Percentiles rank a stretch among this genome's conserved stretches.
phyloP scores from a whole-genome alignment of 2,113 vertebrate species.

The Oryzias javanicus region DNA sequence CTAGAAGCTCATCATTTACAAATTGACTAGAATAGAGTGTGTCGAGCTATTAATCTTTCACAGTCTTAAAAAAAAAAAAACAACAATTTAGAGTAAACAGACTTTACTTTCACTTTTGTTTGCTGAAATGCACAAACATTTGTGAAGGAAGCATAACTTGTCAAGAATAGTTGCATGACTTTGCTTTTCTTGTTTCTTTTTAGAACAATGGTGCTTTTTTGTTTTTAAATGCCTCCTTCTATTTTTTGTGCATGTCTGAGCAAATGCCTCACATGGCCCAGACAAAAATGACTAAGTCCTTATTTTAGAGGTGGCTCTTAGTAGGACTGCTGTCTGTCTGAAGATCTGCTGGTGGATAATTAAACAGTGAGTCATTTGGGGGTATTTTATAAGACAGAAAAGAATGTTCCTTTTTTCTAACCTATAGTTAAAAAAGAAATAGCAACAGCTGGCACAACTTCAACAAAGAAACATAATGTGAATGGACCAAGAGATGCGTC shows the following conservation, averaged over 20 bases:
- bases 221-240: neutral
- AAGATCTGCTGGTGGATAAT: no score
- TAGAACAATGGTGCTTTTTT: neutral
- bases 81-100: neutral
- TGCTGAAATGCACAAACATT: neutral
- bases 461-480: no score
- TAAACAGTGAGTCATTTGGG: no score
- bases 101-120: constrained; percentile 27
- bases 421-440: no score
- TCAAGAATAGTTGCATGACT: neutral
- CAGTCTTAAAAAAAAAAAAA: neutral
- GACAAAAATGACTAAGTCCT: neutral
- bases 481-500: no score
- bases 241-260: neutral
- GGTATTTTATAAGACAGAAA: no score
- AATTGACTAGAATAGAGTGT: constrained; percentile 35
- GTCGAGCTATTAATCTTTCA: neutral
- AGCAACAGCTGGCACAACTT: no score
- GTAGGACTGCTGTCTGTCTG: neutral
- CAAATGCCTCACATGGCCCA: neutral
- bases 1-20: constrained; percentile 12
- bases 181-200: neutral
- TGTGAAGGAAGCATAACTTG: neutral
- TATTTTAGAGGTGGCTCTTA: neutral
- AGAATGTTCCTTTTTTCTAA: no score